Base-by-base conservation (phyloP, 2,113 vertebrate genomes). In the Phyllostomus hastatus region DNA sequence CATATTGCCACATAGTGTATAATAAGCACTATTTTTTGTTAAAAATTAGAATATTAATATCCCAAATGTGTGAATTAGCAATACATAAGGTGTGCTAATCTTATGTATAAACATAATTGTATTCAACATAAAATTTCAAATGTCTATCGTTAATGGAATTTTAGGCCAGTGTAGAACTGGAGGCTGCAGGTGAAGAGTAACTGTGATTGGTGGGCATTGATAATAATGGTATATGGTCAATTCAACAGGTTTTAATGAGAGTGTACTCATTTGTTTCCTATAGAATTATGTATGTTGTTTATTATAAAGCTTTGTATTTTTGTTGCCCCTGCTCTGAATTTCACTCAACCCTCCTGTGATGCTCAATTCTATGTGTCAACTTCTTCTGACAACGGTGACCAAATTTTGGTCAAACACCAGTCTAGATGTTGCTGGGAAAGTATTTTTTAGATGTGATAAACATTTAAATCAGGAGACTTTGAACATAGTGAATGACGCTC, bases 41-140 rank as follows among this genome's bases (percentile, higher is more conserved):
- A 86, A 93, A 66, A 64, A 64, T 88, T 31, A 92, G 66, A 88
- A 59, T 73, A 83, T 79, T 24, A 90, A 66, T 89, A 70, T 86
- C 54, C 28, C 15, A 33, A 82, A 59, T 91, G n/a, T 90, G 26
- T 88, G 59, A 73, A 54, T 82, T 89, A 79, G 33, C 80, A 52
- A 88, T 82, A 26, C 16, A 48, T n/a, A 93, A 79, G 2, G 14
- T 20, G 4, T 64, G 5, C 26, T 22, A n/a, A 22, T 76, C 24
- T 83, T 94, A 16, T 24, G 24, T 28, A 86, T 31, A 54, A 48
- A 59, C 43, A 38, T 72, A 61, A 76, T 78, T 73, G 7, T 43
- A 38, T 20, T 24, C 76, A 19, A 48, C 12, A 7, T 75, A 90
- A 43, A 91, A n/a, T 88, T 92, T 94, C 78, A 81, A 48, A 38